Base-by-base conservation (phyloP, 2,888 invertebrate genomes). In the Girardia tigrina region DNA sequence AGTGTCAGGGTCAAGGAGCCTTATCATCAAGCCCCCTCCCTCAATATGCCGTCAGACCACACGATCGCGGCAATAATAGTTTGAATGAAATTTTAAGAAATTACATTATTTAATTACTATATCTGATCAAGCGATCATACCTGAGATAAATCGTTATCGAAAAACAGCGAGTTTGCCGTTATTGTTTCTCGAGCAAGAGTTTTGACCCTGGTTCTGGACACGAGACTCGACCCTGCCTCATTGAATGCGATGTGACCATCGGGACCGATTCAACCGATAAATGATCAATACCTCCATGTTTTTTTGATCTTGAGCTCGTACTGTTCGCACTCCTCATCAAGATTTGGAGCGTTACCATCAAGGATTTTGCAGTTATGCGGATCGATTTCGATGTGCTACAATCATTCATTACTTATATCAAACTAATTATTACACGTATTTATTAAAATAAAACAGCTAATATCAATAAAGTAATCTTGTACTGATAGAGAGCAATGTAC, bases 191-290 rank as follows among this genome's bases (percentile, higher is more conserved):
- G 90, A 28, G 94, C 94, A 69, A 98, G 87, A 20, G 95, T 93
- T 87, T 98, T 98, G 4, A 97, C 91, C 80, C 97, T 88, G 23
- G 98, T 98, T 79, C 95, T 88, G 16, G 97, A 97, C 29, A 90
- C 90, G 79, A 98, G 87, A 77, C 94, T 94, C 1, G 95, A 95
- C 74, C 97, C 97, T 0, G 97, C 97, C 86, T 98, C 97, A 85
- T 98, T 98, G 86, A 98, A 98, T 28, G 97, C 97, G 83, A 98
- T 94, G 86, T 98, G 97, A 0, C 97, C 97, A 86, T 98, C 97
- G n/a, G 95, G 94, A 0, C 97, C 97, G 84, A 98, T 97, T 78
- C 93, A 92, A 28, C 95, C 97, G 79, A 98, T 87, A 85, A 98
- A 98, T 6, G 98, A 88, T 94, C 91, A 79, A 98, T 89, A 73